Base-by-base conservation (phyloP, 2,888 invertebrate genomes). In the Plebejus argus region DNA sequence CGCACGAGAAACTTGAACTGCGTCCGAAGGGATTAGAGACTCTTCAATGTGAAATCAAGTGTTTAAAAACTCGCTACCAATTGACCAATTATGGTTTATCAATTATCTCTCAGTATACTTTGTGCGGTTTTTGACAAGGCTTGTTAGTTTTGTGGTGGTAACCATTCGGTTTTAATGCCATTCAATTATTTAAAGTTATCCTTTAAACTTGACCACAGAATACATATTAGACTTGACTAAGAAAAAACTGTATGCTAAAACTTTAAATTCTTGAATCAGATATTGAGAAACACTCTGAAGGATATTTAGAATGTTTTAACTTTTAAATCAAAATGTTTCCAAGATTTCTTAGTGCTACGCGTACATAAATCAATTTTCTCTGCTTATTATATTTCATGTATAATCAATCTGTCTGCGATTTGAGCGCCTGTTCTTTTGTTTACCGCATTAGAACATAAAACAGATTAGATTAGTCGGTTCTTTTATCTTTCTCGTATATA, bases 391-490 rank as follows among this genome's bases (percentile, higher is more conserved):
- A 66, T 66, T 66, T 33, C 18, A 66, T 23, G 10, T 23, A 33
- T 23, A 33, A 58, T n/a, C n/a, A 66, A 66, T 66, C 28, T 66
- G 28, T 33, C 72, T 72, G 10, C 20, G 45, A 20, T 72, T 72
- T 45, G 23, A 72, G 23, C 12, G 23, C 39, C n/a, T 23, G 33
- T 71, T 71, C 71, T 2, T 28, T 28, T 72, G 72, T 72, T 72
- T 72, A 39, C 39, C 45, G 23, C 15, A 39, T 72, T 45, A 12
- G 72, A 72, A 72, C 72, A 72, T 45, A 72, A 72, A 72, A 20
- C 72, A 72, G 66, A 66, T 66, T 66, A 66, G 66, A 66, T 66
- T 66, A 66, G 39, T 72, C 72, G 20, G 72, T 72, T 20, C 45
- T 45, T 39, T 23, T n/a, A 72, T 72, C 39, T 39, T 20, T 7